Base-by-base conservation (phyloP, 1,140 invertebrate genomes). In the Drosophila equinoxialis region DNA sequence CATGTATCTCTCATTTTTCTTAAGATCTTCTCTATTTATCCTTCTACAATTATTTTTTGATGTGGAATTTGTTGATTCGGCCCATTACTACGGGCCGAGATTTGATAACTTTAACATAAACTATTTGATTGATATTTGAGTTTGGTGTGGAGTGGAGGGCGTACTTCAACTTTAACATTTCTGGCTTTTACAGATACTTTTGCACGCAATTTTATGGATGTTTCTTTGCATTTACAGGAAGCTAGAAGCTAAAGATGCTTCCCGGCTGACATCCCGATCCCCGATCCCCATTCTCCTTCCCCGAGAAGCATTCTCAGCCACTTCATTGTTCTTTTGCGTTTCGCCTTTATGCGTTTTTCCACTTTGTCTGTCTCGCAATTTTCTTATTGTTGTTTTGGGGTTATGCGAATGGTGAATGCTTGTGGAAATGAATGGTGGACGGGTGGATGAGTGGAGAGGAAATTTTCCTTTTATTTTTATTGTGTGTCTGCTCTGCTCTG, bases 391-490 rank as follows among this genome's bases (percentile, higher is more conserved):
- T 77, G 67, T 69, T 69, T 77, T 57, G 65, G 70, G 79, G 79
- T 55, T 41, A 48, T 68, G 23, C 35, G 60, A 41, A 64, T 62
- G 69, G 69, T 62, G 54, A 42, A 13, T 59, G 61, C 61, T 62
- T 45, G 26, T 30, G 42, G 42, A 41, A 39, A 39, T 39, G 37
- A 39, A 39, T 30, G 30, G 30, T 6, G 30, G 10, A 11, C 10
- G 33, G 37, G 59, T 39, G 48, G 59, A 65, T 48, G 61, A 54
- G 64, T 37, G 10, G 11, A 13, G 35, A 11, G 67, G 51, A 41
- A 63, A 65, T 68, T 84, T 76, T 79, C 71, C 82, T 85, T 86
- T 85, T 85, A 86, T 86, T 85, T 81, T 85, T 85, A 81, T 86
- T 85, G 68, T 75, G 62, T 76, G 79, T 68, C 55, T 65, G 37